A percentile compares a stretch with the other conserved stretches of the same genome.
Conservation (phyloP, 2,797 vertebrate species). For the Falco columbarius region DNA sequence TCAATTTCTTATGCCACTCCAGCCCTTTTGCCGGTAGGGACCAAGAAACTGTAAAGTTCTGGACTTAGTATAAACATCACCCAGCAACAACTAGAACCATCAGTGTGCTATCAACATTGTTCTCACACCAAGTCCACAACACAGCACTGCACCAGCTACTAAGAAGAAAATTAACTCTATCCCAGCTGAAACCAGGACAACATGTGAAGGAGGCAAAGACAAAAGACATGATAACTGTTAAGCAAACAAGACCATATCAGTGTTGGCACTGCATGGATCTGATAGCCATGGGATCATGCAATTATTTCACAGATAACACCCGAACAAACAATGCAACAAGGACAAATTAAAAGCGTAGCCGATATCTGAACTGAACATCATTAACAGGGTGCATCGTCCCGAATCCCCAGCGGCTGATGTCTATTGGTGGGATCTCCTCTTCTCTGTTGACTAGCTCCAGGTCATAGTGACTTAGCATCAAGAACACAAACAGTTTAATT, state of each 20-base stretch:
- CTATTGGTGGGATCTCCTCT: conserved; percentile 78
- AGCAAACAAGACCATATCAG: background rate
- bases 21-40: too few species aligned
- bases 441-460: conserved; percentile 84
- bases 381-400: conserved; percentile 84
- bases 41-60: too few species aligned
- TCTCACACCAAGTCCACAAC: too few species aligned
- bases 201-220: accelerated
- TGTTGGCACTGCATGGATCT: accelerated
- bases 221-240: background rate
- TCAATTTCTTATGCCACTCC: too few species aligned
- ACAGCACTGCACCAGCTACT: too few species aligned
- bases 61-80: too few species aligned
- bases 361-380: conserved; percentile 84
- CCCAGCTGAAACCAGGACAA: too few species aligned
- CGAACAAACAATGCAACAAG: accelerated
- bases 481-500: conserved; percentile 89
- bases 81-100: too few species aligned
- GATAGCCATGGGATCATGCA: accelerated
- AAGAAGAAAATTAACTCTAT: too few species aligned
- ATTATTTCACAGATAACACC: background rate
- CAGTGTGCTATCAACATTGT: too few species aligned
- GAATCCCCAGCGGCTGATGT: conserved; percentile 85
- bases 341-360: conserved; percentile 59
- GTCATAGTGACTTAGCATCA: conserved; percentile 88